Evolutionary conservation across 2,797 vertebrate genomes (phyloP).

Genomic region (Pangasius djambal): DNA sequence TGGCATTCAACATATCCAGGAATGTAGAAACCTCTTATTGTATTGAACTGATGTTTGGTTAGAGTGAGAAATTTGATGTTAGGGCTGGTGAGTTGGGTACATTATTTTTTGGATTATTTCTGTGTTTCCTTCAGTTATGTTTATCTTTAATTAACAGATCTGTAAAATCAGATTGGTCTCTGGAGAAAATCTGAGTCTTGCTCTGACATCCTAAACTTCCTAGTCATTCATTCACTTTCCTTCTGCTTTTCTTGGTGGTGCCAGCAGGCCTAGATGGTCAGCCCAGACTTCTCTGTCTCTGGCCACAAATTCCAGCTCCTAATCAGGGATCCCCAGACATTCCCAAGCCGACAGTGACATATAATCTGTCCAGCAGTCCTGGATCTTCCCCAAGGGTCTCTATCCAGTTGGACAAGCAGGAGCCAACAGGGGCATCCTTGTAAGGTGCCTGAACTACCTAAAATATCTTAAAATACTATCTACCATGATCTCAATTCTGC

Average conservation of each 20-base stretch:
- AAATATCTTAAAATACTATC: neutral
- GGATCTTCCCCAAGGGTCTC: neutral
- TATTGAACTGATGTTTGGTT: neutral
- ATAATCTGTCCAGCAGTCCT: neutral
- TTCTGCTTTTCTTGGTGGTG: neutral
- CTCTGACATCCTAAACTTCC: neutral
- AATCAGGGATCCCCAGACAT: neutral
- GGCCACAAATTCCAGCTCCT: neutral
- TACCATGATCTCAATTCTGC: neutral
- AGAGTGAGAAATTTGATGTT: neutral
- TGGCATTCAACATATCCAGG: slow-evolving; percentile 5
- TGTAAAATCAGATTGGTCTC: neutral
- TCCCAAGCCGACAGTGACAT: neutral
- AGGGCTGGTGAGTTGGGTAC: neutral
- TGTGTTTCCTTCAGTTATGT: neutral
- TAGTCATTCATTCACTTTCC: neutral
- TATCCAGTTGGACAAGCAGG: neutral
- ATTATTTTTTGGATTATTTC: neutral
- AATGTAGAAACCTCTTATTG: slow-evolving; percentile 7
- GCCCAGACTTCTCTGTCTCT: neutral
- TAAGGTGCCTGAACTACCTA: neutral
- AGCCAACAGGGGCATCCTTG: neutral
- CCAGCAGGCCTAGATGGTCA: neutral
- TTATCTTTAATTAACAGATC: neutral
- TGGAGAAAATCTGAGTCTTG: neutral